Evolutionary conservation across 2,797 vertebrate species (phyloP).

Genomic region (Girardinus metallicus): DNA sequence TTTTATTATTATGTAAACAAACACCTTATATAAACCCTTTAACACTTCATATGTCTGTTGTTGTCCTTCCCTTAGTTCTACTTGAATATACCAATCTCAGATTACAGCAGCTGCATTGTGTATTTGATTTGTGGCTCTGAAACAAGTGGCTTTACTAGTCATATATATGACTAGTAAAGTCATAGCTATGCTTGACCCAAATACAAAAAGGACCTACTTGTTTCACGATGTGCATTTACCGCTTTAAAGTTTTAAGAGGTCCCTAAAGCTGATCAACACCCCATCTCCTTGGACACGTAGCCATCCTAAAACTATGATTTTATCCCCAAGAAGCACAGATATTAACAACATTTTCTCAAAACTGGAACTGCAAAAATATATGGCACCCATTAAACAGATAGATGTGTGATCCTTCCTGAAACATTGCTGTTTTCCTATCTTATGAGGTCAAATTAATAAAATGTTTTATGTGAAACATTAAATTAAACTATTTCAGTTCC

Average conservation of each 20-base stretch:
- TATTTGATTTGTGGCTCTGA: slow-evolving; percentile 6
- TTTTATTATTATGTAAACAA: slow-evolving; percentile 14
- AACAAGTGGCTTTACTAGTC: neutral
- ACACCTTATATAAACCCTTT: slow-evolving; percentile 3
- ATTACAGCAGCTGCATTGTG: neutral
- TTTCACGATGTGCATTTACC: slow-evolving; percentile 37
- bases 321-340: slow-evolving; percentile 46
- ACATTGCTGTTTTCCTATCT: slow-evolving; percentile 53
- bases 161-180: neutral
- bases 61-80: neutral
- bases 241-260: slow-evolving; percentile 38
- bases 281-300: slow-evolving; percentile 46
- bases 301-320: slow-evolving; percentile 55
- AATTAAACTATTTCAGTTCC: slow-evolving; percentile 60
- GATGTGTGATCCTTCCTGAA: slow-evolving; percentile 41
- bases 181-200: slow-evolving; percentile 3
- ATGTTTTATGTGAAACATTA: slow-evolving; percentile 52
- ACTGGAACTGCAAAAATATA: slow-evolving; percentile 54
- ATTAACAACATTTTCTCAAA: slow-evolving; percentile 62
- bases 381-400: slow-evolving; percentile 61
- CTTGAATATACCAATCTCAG: neutral
- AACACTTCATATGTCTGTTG: slow-evolving; percentile 1
- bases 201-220: neutral
- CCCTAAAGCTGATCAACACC: slow-evolving; percentile 61
- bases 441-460: slow-evolving; percentile 60